These are phyloP conservation scores for Chlamydotis undulata DNA, from an alignment of 2,113 vertebrate genomes.

Conservation along the genomic window DNA sequence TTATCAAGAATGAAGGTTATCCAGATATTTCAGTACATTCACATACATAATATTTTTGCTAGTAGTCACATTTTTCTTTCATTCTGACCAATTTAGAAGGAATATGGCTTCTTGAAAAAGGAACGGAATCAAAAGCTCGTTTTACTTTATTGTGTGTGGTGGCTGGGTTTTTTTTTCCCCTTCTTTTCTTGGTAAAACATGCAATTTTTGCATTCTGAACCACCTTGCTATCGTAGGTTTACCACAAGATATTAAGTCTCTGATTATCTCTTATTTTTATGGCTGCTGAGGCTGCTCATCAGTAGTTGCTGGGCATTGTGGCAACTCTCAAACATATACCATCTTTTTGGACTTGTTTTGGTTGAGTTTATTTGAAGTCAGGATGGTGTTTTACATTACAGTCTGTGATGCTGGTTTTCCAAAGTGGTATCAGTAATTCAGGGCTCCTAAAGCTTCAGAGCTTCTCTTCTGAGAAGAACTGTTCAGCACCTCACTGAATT, in stretches of 20 bases:
- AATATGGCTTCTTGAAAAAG: not conserved
- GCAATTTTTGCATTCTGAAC: not conserved
- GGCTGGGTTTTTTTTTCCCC: not conserved
- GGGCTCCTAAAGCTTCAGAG: not conserved
- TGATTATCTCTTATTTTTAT: not conserved
- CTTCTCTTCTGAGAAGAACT: not conserved
- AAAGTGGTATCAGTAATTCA: not conserved
- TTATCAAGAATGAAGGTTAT: not conserved
- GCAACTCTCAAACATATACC: not conserved
- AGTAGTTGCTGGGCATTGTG: not conserved
- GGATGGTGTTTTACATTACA: not conserved
- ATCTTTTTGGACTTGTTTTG: not conserved
- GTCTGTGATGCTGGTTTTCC: not conserved
- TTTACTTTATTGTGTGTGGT: not conserved
- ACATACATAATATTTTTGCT: not conserved
- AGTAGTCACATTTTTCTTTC: not conserved
- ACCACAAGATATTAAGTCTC: not conserved
- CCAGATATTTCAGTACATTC: not conserved
- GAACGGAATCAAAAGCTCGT: not conserved
- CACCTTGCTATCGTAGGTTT: not conserved
- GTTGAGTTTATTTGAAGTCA: not conserved
- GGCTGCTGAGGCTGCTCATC: not conserved
- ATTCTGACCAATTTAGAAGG: not conserved
- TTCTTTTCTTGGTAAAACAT: not conserved
- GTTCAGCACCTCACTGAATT: not conserved